Evolutionary conservation across 2,888 invertebrate genomes (phyloP).

Genomic region (Thumatha senex): DNA sequence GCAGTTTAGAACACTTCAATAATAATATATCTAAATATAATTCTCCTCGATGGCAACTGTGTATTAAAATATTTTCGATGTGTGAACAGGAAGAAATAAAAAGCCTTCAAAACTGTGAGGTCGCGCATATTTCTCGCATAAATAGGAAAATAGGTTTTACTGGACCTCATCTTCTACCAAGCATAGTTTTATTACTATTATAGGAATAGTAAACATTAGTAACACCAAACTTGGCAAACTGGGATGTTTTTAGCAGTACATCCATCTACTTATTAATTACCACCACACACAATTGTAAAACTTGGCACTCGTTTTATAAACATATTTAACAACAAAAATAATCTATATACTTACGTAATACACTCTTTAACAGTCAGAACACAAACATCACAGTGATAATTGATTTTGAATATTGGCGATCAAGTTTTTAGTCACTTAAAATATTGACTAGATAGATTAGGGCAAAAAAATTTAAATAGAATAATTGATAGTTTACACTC

Average conservation of each 20-base stretch:
- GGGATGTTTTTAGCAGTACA: conserved; percentile 21
- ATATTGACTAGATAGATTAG: conserved; percentile 43
- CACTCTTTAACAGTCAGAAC: conserved; percentile 66
- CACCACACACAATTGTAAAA: conserved; percentile 13
- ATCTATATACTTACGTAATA: conserved; percentile 76
- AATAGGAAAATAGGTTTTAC: conserved; percentile 34
- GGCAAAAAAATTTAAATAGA: conserved; percentile 47
- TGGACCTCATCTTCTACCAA: conserved; percentile 15
- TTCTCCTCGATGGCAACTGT: conserved; percentile 31
- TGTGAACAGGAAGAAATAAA: conserved; percentile 46
- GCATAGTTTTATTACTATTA: conserved; percentile 6
- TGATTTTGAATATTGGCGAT: conserved; percentile 54
- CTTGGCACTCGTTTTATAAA: conserved; percentile 24
- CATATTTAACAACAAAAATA: conserved; percentile 63
- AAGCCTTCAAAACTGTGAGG: conserved; percentile 45
- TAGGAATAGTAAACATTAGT: conserved; percentile 13
- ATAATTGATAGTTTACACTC: conserved; percentile 37
- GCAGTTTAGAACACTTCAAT: neutral
- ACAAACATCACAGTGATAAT: conserved; percentile 71
- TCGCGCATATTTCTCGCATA: conserved; percentile 23
- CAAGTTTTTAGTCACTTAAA: conserved; percentile 35
- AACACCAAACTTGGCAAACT: conserved; percentile 31
- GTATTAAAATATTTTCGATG: conserved; percentile 50
- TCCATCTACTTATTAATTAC: conserved; percentile 19
- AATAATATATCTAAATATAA: conserved; percentile 27